Evolutionary conservation across 2,888 invertebrate genomes (phyloP).

Genomic region (Sesia apiformis): DNA sequence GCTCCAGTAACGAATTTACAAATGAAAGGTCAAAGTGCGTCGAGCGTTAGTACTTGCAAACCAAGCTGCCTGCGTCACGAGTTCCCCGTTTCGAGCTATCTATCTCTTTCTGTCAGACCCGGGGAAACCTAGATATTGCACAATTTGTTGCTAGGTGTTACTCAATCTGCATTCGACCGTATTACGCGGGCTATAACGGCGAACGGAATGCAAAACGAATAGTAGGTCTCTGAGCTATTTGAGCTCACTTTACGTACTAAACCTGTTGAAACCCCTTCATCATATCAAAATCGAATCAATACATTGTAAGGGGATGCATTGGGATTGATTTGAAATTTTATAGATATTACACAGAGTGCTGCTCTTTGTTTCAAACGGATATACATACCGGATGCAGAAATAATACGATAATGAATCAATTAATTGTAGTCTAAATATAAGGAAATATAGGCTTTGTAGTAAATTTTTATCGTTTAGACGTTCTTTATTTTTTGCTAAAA

Average conservation of each 20-base stretch:
- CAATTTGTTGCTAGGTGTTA: conserved; percentile 11
- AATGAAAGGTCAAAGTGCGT: not conserved
- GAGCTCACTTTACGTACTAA: conserved; percentile 1
- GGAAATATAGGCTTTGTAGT: no score
- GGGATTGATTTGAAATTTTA: conserved; percentile 1
- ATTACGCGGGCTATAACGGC: not conserved
- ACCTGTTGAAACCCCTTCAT: conserved; percentile 16
- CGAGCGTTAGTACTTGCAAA: conserved; percentile 21
- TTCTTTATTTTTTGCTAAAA: no score
- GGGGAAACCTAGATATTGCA: conserved; percentile 50
- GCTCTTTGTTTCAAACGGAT: no score
- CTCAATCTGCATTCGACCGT: not conserved
- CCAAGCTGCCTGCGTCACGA: conserved; percentile 24
- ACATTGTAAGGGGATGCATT: conserved; percentile 10
- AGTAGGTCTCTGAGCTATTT: not conserved
- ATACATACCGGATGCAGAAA: no score
- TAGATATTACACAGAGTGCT: not conserved
- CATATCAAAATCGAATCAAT: conserved; percentile 22
- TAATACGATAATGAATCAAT: no score
- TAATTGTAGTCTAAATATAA: no score
- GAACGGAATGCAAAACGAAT: not conserved
- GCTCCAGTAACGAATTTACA: no score
- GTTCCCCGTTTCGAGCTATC: conserved; percentile 27
- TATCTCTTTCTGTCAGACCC: conserved; percentile 50
- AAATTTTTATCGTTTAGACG: no score